These are phyloP conservation scores for Ariopsis seemanni DNA, from an alignment of 2,113 vertebrate species.

Conservation along the genomic window DNA sequence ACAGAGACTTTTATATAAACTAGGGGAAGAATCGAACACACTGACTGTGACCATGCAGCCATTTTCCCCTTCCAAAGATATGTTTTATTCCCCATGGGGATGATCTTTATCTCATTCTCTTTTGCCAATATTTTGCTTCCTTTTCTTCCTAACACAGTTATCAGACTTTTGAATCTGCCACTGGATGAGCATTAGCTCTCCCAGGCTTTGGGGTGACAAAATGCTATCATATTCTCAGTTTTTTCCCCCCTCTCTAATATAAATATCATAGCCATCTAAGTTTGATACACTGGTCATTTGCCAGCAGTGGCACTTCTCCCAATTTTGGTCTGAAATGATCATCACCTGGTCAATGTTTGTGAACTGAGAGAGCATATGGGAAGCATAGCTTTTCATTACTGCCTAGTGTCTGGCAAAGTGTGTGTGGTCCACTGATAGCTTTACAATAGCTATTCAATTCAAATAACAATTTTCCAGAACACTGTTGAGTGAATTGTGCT, in stretches of 20 bases:
- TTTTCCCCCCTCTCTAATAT: not conserved
- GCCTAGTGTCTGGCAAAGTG: not conserved
- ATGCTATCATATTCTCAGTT: not conserved
- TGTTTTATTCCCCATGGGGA: constrained; percentile 2
- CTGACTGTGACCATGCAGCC: not conserved
- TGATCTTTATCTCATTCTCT: constrained; percentile 16
- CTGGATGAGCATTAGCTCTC: constrained; percentile 31
- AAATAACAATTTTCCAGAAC: not conserved
- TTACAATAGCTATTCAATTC: not conserved
- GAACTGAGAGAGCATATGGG: constrained; percentile 1
- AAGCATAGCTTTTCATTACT: constrained; percentile 26
- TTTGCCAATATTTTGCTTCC: constrained; percentile 24
- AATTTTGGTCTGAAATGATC: not conserved
- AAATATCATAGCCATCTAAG: not conserved
- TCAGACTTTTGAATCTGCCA: constrained; percentile 19
- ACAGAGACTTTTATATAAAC: not conserved
- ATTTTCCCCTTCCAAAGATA: not conserved
- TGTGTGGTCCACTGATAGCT: not conserved
- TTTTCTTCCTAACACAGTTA: constrained; percentile 26
- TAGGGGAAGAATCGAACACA: not conserved
- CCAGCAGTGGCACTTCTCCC: not conserved
- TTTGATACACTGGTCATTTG: not conserved
- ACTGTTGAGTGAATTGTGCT: not conserved
- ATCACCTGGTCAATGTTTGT: constrained; percentile 10
- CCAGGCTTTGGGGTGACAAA: constrained; percentile 25